Conservation (phyloP, 2,797 vertebrate species). For the Sebastes flavidus region DNA sequence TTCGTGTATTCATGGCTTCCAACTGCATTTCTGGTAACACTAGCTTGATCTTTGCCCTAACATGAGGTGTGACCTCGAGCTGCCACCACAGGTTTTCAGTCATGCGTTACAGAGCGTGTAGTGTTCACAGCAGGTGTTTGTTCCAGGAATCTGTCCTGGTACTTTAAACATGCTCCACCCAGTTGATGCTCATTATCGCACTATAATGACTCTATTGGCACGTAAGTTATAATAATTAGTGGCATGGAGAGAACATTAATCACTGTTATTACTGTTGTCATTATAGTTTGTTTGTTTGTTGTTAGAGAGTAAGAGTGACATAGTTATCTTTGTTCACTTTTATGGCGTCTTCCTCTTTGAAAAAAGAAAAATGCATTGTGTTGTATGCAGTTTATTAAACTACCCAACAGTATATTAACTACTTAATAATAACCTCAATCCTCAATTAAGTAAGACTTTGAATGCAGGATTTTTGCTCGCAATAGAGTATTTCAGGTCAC, state of each 20-base stretch:
- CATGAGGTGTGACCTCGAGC: not conserved
- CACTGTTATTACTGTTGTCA: not conserved
- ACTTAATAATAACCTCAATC: not conserved
- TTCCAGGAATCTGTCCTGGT: not conserved
- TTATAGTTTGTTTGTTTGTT: not conserved
- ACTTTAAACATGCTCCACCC: not conserved
- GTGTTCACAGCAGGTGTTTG: not conserved
- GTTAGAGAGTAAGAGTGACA: not conserved
- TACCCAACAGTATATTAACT: not conserved
- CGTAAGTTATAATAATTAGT: not conserved
- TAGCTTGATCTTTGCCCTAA: not conserved
- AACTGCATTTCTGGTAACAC: not conserved
- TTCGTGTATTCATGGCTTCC: not conserved
- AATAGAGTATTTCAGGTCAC: constrained; percentile 9
- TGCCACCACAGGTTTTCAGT: not conserved
- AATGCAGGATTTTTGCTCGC: not conserved
- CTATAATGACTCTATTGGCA: not conserved
- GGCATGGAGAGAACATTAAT: not conserved
- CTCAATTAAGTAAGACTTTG: not conserved
- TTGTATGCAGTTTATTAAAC: not conserved
- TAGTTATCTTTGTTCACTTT: not conserved
- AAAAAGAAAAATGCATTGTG: not conserved
- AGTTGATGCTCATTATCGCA: not conserved
- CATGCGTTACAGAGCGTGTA: not conserved
- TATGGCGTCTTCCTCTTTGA: not conserved